Percentiles rank a stretch among this genome's conserved stretches.
These are phyloP conservation scores for Tethya wilhelma DNA, from an alignment of 37 sponge, comb jelly and placozoan genomes.

Conservation along the genomic window DNA sequence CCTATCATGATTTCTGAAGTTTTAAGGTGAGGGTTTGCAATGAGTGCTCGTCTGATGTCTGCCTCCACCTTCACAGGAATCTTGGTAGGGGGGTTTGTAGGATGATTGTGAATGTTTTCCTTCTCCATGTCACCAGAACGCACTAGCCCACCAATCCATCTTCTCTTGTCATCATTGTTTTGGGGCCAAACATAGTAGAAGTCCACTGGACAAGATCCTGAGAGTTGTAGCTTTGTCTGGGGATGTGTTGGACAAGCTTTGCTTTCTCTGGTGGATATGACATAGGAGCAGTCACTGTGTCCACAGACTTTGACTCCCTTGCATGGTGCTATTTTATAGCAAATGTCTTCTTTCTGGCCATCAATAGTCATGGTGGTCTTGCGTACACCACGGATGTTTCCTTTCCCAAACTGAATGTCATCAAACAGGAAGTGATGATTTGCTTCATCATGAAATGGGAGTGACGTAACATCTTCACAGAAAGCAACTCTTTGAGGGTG, in stretches of 20 bases:
- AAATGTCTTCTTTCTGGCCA: background rate
- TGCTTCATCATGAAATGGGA: background rate
- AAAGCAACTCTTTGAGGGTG: slow-evolving; percentile 16
- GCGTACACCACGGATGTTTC: background rate
- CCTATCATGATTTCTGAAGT: slow-evolving; percentile 31
- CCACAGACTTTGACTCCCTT: slow-evolving; percentile 17
- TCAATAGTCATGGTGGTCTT: background rate
- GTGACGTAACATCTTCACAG: background rate
- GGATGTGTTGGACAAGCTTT: slow-evolving; percentile 5
- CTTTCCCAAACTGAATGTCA: slow-evolving; percentile 37
- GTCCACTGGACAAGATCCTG: slow-evolving; percentile 19
- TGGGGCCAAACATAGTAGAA: slow-evolving; percentile 42
- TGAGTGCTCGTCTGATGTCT: slow-evolving; percentile 10
- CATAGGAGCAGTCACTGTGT: background rate
- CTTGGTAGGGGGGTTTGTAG: background rate
- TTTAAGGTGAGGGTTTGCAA: slow-evolving; percentile 19
- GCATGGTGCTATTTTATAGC: slow-evolving; percentile 28
- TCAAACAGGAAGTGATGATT: slow-evolving; percentile 21
- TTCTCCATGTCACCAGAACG: background rate
- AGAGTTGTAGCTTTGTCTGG: background rate
- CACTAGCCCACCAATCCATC: slow-evolving; percentile 34
- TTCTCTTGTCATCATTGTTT: slow-evolving; percentile 10
- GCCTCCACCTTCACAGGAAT: slow-evolving; percentile 16
- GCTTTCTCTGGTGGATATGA: background rate
- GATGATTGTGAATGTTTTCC: slow-evolving; percentile 31